phyloP scores from a whole-genome alignment of 2,797 vertebrate genomes.

The Streptopelia turtur region DNA sequence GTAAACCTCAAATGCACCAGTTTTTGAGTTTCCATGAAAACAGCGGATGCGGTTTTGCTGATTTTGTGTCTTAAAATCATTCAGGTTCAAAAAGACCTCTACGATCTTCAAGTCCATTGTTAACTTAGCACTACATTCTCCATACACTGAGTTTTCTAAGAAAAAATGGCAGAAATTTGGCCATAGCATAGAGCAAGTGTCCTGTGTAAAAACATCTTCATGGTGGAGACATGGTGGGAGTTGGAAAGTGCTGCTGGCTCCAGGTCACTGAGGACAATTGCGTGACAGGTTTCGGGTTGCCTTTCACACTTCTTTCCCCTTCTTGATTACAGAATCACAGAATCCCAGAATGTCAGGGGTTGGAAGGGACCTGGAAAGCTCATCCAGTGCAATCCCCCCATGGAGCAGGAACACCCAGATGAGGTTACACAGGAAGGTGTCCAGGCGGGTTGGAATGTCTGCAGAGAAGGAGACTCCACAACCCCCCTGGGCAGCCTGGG shows the following conservation, averaged over 20 bases:
- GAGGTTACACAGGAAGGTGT: too few relatives aligned
- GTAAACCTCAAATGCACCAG: neutral
- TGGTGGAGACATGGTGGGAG: neutral
- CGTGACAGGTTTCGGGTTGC: neutral
- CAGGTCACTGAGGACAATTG: neutral
- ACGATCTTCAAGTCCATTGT: too few relatives aligned
- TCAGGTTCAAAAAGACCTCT: too few relatives aligned
- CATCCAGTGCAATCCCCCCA: too few relatives aligned
- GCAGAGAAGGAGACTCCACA: too few relatives aligned
- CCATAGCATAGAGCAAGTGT: neutral
- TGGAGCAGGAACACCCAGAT: too few relatives aligned
- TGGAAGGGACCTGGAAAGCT: too few relatives aligned
- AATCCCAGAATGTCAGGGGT: too few relatives aligned
- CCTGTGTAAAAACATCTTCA: neutral
- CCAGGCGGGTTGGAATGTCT: too few relatives aligned
- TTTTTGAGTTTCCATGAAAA: neutral
- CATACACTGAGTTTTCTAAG: neutral
- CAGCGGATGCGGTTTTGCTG: neutral
- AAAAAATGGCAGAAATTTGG: neutral
- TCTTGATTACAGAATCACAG: neutral
- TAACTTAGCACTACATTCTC: too few relatives aligned
- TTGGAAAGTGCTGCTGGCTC: neutral
- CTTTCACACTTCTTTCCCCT: neutral
- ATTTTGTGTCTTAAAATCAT: neutral
- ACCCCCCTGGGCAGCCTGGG: too few relatives aligned